phyloP scores from a whole-genome alignment of 2,888 invertebrate species.

The Ornithoptera alexandrae region DNA sequence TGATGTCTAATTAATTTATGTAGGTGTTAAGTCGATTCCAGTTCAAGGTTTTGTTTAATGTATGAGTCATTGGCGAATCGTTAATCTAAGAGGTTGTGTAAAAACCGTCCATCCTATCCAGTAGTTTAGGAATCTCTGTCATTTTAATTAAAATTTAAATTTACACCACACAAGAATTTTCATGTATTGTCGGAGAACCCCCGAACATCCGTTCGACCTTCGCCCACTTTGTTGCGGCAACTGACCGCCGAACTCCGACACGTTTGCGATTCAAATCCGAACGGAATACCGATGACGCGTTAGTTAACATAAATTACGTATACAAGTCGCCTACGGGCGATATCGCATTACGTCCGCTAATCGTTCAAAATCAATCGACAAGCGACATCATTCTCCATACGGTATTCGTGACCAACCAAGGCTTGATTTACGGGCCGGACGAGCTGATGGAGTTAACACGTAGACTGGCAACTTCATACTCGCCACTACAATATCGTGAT shows the following conservation, averaged over 20 bases:
- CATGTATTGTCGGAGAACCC: constrained; percentile 6
- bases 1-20: constrained; percentile 11
- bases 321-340: constrained; percentile 30
- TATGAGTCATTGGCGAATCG: neutral
- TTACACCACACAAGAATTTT: neutral
- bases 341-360: constrained; percentile 38
- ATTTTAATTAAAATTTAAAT: too few species aligned
- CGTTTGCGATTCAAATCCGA: constrained; percentile 41
- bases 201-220: constrained; percentile 35
- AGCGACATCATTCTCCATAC: constrained; percentile 37
- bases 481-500: too few species aligned
- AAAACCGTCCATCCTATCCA: too few species aligned
- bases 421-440: constrained; percentile 24
- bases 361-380: constrained; percentile 38
- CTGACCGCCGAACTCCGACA: constrained; percentile 32
- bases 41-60: constrained; percentile 23
- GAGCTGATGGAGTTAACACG: constrained; percentile 6
- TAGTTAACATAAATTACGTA: constrained; percentile 40
- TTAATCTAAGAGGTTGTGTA: too few species aligned
- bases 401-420: constrained; percentile 33
- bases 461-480: too few species aligned
- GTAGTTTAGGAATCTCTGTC: neutral
- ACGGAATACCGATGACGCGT: constrained; percentile 32
- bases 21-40: constrained; percentile 7
- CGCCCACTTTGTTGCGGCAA: constrained; percentile 37